These are phyloP conservation scores for Malthinus flaveolus DNA, from an alignment of 2,888 invertebrate species.

Conservation along the genomic window DNA sequence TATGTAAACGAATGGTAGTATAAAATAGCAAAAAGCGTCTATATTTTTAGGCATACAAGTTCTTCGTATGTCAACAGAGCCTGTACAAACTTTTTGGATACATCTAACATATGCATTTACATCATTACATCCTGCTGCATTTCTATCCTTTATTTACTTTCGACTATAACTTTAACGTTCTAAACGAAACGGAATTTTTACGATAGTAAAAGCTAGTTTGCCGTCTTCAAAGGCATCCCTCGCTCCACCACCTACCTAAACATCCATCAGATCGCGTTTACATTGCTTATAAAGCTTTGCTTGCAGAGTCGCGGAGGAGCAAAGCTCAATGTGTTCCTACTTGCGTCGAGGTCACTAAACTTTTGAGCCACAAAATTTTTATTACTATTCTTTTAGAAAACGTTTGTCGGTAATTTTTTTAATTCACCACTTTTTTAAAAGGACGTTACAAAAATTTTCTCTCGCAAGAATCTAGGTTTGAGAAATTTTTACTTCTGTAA, in stretches of 20 bases:
- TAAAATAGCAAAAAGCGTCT: conserved; percentile 3
- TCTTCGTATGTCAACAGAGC: conserved; percentile 5
- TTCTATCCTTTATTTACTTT: conserved; percentile 7
- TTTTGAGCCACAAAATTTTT: conserved; percentile 50
- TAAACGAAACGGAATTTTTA: conserved; percentile 16
- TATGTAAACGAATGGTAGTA: background rate
- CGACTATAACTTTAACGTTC: conserved; percentile 10
- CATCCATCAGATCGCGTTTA: conserved; percentile 38
- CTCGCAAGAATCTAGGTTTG: background rate
- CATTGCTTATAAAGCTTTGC: conserved; percentile 33
- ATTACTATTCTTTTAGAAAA: conserved; percentile 45
- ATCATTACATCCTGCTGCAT: conserved; percentile 10
- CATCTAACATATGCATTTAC: conserved; percentile 4
- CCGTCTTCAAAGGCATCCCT: conserved; percentile 15
- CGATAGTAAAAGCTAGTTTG: conserved; percentile 14
- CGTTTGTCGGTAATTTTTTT: conserved; percentile 31
- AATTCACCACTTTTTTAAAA: background rate
- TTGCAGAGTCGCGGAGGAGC: conserved; percentile 47
- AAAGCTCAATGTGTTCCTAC: conserved; percentile 54
- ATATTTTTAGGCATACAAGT: conserved; percentile 6
- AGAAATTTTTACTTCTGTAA: background rate
- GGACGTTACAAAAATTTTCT: background rate
- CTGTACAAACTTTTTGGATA: conserved; percentile 4
- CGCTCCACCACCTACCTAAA: conserved; percentile 21
- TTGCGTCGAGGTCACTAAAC: conserved; percentile 54